Evolutionary conservation across 2,888 invertebrate species (phyloP), one percentile per base, ranked within the genome.

Genomic region (Idaea biselata): DNA sequence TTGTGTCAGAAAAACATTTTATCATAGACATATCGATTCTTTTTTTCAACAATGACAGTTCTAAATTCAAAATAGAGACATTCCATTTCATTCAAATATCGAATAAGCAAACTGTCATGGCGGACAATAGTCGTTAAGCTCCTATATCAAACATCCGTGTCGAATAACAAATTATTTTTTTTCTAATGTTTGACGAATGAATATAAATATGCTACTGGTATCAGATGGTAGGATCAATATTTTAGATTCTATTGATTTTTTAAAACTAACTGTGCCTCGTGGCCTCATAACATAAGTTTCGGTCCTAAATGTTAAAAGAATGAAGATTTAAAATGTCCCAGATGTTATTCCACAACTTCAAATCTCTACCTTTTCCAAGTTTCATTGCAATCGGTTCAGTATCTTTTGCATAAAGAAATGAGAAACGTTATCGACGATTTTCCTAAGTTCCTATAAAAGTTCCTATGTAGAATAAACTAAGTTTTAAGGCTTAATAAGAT

Each of bases 51-150:
- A 55, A 55, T 55, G 55, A 55, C 55, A 55, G 55, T 17, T 17
- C 55, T 7, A 55, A n/a, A 75, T 79, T 78, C 69, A 74, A 79
- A 77, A 85, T 82, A 79, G 76, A 85, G 83, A 82, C 74, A 79
- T 86, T 83, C 81, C 80, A 80, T 82, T 83, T 84, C 72, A 68
- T 78, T 79, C 73, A 68, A 70, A 78, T 73, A 74, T 71, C 72
- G 77, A 81, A 82, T 64, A 85, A 81, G 79, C 77, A 80, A 83
- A 82, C 86, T 88, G 88, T 88, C 88, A 88, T 66, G 63, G 69
- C 58, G 67, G 65, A 88, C 88, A 88, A 88, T 81, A 74, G 79
- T 68, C 59, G 77, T 77, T 79, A 74, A 72, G 80, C 81, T 79
- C 78, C 73, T 72, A 66, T 75, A 73, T 78, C 73, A 79, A 80